Evolutionary conservation across 1,140 invertebrate species (phyloP).

Genomic region (Drosophila micromelanica): DNA sequence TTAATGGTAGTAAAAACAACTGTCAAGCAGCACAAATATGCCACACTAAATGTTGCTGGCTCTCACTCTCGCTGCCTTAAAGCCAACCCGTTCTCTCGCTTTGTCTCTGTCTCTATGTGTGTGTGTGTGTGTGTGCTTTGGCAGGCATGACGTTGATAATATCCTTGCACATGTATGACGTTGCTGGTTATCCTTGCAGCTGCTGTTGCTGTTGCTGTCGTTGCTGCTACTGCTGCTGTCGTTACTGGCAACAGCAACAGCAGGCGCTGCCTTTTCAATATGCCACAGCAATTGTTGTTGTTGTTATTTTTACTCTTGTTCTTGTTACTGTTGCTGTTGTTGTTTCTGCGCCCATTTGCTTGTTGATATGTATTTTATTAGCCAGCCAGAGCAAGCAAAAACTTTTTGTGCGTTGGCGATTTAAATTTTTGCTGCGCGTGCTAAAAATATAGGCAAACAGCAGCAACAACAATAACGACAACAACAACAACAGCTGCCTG

Average conservation of each 20-base stretch:
- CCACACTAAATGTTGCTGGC: slow-evolving; percentile 43
- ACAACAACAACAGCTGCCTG: slow-evolving; percentile 34
- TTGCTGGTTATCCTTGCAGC: slow-evolving; percentile 77
- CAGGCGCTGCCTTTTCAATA: slow-evolving; percentile 51
- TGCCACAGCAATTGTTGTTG: slow-evolving; percentile 61
- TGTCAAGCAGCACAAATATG: slow-evolving; percentile 58
- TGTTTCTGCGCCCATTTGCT: slow-evolving; percentile 52
- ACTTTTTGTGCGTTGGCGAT: slow-evolving; percentile 63
- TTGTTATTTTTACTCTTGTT: slow-evolving; percentile 49
- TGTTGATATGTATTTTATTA: slow-evolving; percentile 80
- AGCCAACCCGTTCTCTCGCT: slow-evolving; percentile 11
- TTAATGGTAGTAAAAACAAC: slow-evolving; percentile 66
- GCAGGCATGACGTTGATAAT: slow-evolving; percentile 82
- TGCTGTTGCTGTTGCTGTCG: slow-evolving; percentile 31
- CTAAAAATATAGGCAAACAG: slow-evolving; percentile 67
- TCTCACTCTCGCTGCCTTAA: slow-evolving; percentile 13
- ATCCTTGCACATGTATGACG: slow-evolving; percentile 81
- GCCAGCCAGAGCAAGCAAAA: slow-evolving; percentile 58
- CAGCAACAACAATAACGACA: slow-evolving; percentile 20
- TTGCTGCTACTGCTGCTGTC: slow-evolving; percentile 40
- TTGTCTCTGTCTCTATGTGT: slow-evolving; percentile 14
- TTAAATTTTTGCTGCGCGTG: slow-evolving; percentile 67
- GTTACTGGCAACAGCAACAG: slow-evolving; percentile 50
- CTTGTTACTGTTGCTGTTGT: slow-evolving; percentile 44
- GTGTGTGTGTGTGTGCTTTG: slow-evolving; percentile 49